phyloP scores from a whole-genome alignment of 2,888 invertebrate species.

The Cepaea hortensis region DNA sequence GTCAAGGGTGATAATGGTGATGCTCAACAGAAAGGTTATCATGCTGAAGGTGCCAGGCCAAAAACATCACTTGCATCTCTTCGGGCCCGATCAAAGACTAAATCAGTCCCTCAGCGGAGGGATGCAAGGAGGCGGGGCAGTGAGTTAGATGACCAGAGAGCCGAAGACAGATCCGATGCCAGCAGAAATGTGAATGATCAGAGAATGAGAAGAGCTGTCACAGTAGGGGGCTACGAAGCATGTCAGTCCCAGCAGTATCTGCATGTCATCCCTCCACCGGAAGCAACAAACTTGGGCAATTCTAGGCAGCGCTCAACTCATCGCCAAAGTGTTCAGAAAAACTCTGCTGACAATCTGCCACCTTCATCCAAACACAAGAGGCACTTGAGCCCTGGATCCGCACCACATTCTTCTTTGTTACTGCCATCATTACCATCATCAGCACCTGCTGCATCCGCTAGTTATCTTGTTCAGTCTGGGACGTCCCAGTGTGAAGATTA shows the following conservation, averaged over 20 bases:
- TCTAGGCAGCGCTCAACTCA: slow-evolving; percentile 1
- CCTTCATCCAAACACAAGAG: slow-evolving; percentile 10
- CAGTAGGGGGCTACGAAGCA: background rate
- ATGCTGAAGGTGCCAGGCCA: slow-evolving; percentile 32
- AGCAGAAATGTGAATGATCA: background rate
- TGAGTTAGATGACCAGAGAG: background rate
- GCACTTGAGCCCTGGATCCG: background rate
- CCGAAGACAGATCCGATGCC: background rate
- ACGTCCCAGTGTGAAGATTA: background rate
- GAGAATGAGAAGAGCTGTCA: background rate
- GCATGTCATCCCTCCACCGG: background rate
- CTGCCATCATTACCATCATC: background rate
- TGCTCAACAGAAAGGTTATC: background rate
- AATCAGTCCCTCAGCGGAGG: slow-evolving; percentile 13
- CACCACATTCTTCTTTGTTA: background rate
- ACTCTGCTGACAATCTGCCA: background rate
- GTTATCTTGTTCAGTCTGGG: slow-evolving; percentile 6
- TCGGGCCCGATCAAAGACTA: slow-evolving; percentile 5
- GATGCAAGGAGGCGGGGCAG: background rate
- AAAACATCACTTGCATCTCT: slow-evolving; percentile 10
- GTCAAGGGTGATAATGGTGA: background rate
- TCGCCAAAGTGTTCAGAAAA: background rate
- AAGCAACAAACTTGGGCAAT: background rate
- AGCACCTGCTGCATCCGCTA: background rate
- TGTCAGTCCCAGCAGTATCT: background rate